Conservation (phyloP, 2,113 vertebrate genomes). For the Arenaria interpres region DNA sequence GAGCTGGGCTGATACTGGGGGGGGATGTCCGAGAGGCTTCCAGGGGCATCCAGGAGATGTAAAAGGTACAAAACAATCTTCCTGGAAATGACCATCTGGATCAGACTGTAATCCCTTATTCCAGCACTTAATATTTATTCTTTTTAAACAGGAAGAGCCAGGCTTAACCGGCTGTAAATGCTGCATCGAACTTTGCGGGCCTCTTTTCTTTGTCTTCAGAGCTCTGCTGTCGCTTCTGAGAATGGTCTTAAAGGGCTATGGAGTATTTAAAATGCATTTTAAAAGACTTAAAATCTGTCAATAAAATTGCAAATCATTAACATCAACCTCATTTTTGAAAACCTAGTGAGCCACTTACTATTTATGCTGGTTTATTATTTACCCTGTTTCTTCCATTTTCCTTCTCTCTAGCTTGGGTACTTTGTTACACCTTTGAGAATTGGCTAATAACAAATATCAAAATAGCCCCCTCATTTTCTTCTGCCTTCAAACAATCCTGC, state of each 20-base stretch:
- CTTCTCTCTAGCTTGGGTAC: background rate
- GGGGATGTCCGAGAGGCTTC: background rate
- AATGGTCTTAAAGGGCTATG: background rate
- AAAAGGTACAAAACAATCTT: background rate
- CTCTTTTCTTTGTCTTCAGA: background rate
- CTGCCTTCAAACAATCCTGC: background rate
- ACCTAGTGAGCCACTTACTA: background rate
- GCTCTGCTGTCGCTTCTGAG: background rate
- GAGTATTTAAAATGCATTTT: background rate
- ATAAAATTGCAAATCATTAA: background rate
- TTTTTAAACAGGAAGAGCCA: background rate
- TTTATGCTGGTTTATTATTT: background rate
- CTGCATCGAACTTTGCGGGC: background rate
- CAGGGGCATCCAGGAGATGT: fast-evolving
- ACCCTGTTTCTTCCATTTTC: background rate
- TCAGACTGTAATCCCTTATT: background rate
- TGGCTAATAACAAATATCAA: background rate
- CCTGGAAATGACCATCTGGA: background rate
- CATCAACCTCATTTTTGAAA: background rate
- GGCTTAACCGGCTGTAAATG: background rate
- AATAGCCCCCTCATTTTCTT: background rate
- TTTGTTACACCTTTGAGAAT: background rate
- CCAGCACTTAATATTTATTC: background rate
- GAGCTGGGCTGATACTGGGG: background rate
- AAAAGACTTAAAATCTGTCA: background rate